A percentile compares a stretch with the other conserved stretches of the same genome.
Conservation (phyloP, 2,113 vertebrate genomes). For the Corynorhinus townsendii region DNA sequence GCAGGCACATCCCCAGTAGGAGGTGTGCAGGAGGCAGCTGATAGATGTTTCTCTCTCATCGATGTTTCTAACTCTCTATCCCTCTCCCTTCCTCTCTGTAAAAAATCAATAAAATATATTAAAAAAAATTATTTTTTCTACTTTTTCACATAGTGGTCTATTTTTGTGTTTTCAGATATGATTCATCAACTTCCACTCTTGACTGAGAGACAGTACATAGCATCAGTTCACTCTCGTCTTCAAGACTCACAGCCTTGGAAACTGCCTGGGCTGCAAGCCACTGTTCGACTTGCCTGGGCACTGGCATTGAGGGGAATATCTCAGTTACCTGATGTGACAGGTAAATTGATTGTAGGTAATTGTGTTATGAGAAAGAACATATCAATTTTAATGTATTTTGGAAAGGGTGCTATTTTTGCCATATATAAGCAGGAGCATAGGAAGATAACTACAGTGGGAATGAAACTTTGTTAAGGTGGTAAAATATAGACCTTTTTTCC, state of each 20-base stretch:
- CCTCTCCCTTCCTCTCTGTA: too few species aligned
- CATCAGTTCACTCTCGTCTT: constrained; percentile 91
- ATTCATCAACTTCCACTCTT: constrained; percentile 90
- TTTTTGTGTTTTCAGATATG: constrained; percentile 83
- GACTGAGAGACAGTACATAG: constrained; percentile 93
- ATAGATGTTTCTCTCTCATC: too few species aligned
- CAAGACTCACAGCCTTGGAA: constrained; percentile 93
- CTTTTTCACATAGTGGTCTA: background rate
- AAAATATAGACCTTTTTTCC: background rate
- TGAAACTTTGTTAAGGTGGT: background rate
- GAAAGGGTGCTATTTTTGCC: background rate
- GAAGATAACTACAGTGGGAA: background rate
- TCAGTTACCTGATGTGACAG: constrained; percentile 93
- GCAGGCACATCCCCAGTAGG: too few species aligned
- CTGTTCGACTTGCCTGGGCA: constrained; percentile 93
- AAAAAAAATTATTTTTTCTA: background rate
- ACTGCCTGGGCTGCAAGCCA: constrained; percentile 92
- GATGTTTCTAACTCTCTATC: too few species aligned
- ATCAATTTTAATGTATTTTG: background rate
- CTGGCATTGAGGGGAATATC: constrained; percentile 92
- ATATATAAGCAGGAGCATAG: background rate
- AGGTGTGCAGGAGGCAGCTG: too few species aligned
- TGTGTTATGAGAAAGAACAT: background rate
- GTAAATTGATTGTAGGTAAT: constrained; percentile 75
- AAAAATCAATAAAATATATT: too few species aligned